These are phyloP conservation scores for Zaprionus kolodkinae DNA, from an alignment of 1,140 invertebrate species.

Conservation along the genomic window DNA sequence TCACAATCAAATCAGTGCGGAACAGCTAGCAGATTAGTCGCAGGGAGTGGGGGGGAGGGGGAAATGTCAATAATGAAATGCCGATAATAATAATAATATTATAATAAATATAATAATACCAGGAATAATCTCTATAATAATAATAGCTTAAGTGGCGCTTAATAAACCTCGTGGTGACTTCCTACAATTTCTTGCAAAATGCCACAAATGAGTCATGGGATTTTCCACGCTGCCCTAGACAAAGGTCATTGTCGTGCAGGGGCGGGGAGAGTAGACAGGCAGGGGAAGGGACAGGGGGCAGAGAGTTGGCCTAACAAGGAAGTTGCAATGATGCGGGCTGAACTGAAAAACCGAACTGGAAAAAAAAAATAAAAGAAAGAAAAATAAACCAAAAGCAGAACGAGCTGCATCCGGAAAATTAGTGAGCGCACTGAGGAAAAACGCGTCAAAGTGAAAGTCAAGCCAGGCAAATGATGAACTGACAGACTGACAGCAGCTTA, in stretches of 20 bases:
- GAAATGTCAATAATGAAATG: slow-evolving; percentile 57
- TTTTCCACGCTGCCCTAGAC: slow-evolving; percentile 10
- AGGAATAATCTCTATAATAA: slow-evolving; percentile 60
- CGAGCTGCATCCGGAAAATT: slow-evolving; percentile 76
- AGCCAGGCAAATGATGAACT: slow-evolving; percentile 48
- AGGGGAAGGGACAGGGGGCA: neutral
- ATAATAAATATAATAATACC: slow-evolving; percentile 17
- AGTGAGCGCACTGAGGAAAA: slow-evolving; percentile 74
- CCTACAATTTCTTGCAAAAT: neutral
- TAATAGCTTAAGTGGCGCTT: slow-evolving; percentile 57
- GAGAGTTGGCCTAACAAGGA: slow-evolving; percentile 36
- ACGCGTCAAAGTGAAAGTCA: slow-evolving; percentile 72
- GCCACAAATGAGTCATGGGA: slow-evolving; percentile 16
- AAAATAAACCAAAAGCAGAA: slow-evolving; percentile 29
- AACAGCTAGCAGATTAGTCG: slow-evolving; percentile 67
- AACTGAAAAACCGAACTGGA: slow-evolving; percentile 4
- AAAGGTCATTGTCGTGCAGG: slow-evolving; percentile 34
- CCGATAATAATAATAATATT: slow-evolving; percentile 43
- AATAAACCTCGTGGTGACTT: neutral
- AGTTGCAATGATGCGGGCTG: slow-evolving; percentile 46
- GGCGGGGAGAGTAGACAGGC: too few relatives aligned
- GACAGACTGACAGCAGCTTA: slow-evolving; percentile 38
- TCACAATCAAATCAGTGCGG: slow-evolving; percentile 74
- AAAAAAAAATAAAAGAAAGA: slow-evolving; percentile 6
- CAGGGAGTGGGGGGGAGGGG: neutral